Evolutionary conservation across 2,113 vertebrate species (phyloP).

Genomic region (Tapirus terrestris): DNA sequence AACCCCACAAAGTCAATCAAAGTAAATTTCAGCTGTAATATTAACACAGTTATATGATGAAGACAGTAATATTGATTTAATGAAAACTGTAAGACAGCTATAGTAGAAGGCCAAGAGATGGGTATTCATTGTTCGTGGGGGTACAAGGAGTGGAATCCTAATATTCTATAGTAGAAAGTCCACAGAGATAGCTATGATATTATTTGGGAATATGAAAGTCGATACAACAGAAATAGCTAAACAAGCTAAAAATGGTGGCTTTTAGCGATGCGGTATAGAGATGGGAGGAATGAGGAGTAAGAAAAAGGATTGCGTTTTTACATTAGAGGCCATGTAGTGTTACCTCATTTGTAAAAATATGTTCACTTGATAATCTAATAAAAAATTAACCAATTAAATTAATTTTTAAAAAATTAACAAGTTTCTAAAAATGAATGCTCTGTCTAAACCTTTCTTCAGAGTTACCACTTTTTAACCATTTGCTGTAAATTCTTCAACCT

Average conservation of each 20-base stretch:
- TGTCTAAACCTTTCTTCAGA: background rate
- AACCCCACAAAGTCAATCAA: background rate
- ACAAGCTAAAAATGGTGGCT: background rate
- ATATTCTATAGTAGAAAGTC: background rate
- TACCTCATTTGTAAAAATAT: background rate
- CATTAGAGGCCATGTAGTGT: background rate
- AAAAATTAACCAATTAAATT: background rate
- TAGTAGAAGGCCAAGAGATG: background rate
- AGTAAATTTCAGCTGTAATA: conserved; percentile 1
- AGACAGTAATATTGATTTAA: background rate
- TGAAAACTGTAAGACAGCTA: background rate
- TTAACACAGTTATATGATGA: background rate
- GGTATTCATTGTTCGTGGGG: background rate
- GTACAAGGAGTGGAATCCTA: background rate
- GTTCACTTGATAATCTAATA: background rate
- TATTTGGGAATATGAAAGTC: background rate
- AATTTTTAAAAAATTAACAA: background rate
- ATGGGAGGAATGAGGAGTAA: background rate
- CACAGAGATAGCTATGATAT: background rate
- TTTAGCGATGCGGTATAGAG: background rate
- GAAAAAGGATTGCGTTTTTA: background rate
- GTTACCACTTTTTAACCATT: background rate
- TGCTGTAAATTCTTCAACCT: background rate
- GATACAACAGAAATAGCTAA: background rate
- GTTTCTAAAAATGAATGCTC: background rate